Percentiles rank a stretch among this genome's conserved stretches.
Evolutionary conservation across 2,113 vertebrate species (phyloP).

Genomic region (Heterochromis multidens): DNA sequence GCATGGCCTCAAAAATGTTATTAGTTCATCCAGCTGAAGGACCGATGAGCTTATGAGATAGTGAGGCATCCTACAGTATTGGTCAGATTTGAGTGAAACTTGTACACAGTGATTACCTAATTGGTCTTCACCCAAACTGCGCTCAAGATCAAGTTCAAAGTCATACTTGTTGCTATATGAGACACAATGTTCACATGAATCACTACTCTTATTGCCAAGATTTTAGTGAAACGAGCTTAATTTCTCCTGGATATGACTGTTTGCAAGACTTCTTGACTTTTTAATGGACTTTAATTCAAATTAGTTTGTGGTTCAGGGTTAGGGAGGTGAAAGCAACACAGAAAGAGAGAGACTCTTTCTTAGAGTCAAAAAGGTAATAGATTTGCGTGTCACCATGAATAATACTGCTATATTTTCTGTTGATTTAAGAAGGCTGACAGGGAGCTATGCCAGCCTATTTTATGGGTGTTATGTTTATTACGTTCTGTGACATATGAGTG

Average conservation of each 20-base stretch:
- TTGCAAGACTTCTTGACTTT: not conserved
- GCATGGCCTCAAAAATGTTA: not conserved
- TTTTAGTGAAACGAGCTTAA: not conserved
- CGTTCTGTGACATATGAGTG: not conserved
- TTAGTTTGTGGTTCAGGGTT: no score
- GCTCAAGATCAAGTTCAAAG: not conserved
- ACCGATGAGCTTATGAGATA: not conserved
- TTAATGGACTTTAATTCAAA: not conserved
- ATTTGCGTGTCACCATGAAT: not conserved
- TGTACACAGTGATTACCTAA: not conserved
- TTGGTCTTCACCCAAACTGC: not conserved
- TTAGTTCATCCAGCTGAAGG: not conserved
- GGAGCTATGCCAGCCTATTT: not conserved
- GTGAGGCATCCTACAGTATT: not conserved
- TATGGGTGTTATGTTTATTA: not conserved
- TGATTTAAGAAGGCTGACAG: not conserved
- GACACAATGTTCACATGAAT: not conserved
- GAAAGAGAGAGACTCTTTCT: accelerated
- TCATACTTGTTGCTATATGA: not conserved
- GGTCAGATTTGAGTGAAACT: not conserved
- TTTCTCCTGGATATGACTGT: not conserved
- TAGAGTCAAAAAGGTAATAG: not conserved
- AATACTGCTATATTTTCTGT: not conserved
- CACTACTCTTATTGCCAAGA: not conserved
- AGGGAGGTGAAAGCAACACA: not conserved